phyloP scores from a whole-genome alignment of 2,888 invertebrate species.

The Gasteruption jaculator region DNA sequence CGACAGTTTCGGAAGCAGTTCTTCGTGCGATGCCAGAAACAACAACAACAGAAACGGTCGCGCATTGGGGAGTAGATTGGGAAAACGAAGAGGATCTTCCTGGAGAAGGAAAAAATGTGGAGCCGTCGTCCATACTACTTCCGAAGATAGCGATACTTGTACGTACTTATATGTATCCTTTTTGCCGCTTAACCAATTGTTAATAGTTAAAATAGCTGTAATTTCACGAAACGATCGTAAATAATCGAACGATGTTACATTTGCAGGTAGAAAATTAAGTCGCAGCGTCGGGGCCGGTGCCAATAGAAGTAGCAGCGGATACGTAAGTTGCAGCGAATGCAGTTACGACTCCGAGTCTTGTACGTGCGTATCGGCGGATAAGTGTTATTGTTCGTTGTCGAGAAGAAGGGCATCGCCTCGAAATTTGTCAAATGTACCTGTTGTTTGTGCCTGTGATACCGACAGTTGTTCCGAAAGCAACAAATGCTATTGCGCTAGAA shows the following conservation, averaged over 20 bases:
- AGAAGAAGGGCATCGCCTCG: constrained; percentile 33
- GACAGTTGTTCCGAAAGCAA: constrained; percentile 84
- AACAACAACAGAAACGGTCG: constrained; percentile 42
- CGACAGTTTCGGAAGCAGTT: constrained; percentile 46
- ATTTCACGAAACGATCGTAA: too few relatives aligned
- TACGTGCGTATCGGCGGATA: constrained; percentile 69
- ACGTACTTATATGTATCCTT: constrained; percentile 15
- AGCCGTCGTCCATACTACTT: constrained; percentile 40
- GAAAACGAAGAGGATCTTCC: constrained; percentile 39
- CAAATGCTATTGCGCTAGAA: constrained; percentile 72
- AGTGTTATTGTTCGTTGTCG: constrained; percentile 77
- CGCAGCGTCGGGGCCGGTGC: constrained; percentile 32
- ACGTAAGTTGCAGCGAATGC: constrained; percentile 86
- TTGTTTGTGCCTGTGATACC: constrained; percentile 73
- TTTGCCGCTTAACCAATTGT: too few relatives aligned
- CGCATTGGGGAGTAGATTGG: constrained; percentile 39
- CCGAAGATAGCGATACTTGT: constrained; percentile 49
- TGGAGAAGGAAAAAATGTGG: constrained; percentile 31
- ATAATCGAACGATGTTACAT: not conserved
- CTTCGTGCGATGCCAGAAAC: constrained; percentile 44
- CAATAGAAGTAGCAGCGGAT: constrained; percentile 58
- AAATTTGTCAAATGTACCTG: too few relatives aligned
- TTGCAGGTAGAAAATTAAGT: constrained; percentile 34
- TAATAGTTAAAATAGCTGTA: too few relatives aligned
- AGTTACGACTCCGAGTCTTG: constrained; percentile 82